These are phyloP conservation scores for Drosophila kambysellisi DNA, from an alignment of 2,888 invertebrate species.

Conservation along the genomic window DNA sequence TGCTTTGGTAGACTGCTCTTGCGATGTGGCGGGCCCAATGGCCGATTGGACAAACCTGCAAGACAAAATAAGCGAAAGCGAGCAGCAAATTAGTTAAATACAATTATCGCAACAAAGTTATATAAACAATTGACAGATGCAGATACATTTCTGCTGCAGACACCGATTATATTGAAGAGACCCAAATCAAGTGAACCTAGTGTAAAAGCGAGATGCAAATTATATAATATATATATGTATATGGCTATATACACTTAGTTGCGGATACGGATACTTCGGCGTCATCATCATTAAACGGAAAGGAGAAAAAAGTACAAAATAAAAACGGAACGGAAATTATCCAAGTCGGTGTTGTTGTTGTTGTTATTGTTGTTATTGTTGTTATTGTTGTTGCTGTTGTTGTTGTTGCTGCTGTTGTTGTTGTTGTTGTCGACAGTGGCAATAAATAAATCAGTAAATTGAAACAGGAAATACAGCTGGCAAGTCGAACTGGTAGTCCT, in stretches of 20 bases:
- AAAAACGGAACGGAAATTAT: conserved; percentile 50
- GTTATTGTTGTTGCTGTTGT: conserved; percentile 24
- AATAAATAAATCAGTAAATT: conserved; percentile 76
- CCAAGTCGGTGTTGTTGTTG: conserved; percentile 30
- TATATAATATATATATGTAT: neutral
- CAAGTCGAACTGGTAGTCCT: conserved; percentile 61
- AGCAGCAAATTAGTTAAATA: conserved; percentile 9
- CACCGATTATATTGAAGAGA: neutral
- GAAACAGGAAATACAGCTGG: conserved; percentile 76
- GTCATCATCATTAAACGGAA: neutral
- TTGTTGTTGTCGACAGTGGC: conserved; percentile 44
- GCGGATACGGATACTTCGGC: conserved; percentile 11
- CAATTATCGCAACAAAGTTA: neutral
- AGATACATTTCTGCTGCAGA: too few relatives aligned
- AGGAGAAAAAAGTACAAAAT: conserved; percentile 5
- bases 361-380: conserved; percentile 16
- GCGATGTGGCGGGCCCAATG: conserved; percentile 84
- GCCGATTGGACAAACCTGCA: conserved; percentile 85
- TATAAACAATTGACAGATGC: too few relatives aligned
- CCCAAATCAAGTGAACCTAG: neutral
- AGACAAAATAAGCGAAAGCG: conserved; percentile 12
- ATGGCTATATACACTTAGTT: neutral
- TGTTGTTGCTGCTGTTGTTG: conserved; percentile 14
- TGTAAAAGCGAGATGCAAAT: neutral
- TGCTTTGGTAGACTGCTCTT: conserved; percentile 86